Evolutionary conservation across 2,888 invertebrate species (phyloP), one percentile per base, ranked within the genome.

Genomic region (Andrena camellia): DNA sequence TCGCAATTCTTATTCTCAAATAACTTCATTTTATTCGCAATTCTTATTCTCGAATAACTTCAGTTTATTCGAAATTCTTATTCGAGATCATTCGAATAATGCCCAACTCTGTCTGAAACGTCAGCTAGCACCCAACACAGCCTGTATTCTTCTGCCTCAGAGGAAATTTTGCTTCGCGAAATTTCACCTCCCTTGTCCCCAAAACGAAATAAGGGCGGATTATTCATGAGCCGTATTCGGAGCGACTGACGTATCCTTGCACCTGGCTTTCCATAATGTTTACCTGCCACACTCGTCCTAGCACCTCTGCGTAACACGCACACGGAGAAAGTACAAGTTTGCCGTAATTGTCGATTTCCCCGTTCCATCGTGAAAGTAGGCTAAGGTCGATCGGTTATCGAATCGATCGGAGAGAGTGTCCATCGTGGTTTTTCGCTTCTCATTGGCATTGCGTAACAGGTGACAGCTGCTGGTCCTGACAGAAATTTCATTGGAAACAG

Each of bases 321-420:
- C 71, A 54, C 74, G 78, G 77, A 70, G 86, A 86, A 88, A 86
- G 86, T 83, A 78, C 79, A 75, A 86, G 85, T 84, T 83, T 70
- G 78, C 78, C 62, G 79, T 86, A 87, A 88, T 89, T 78, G 81
- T 80, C 62, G 87, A 83, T 87, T 89, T 88, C 83, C 80, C 84
- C 81, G 69, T 89, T 87, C 81, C 83, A 62, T 17, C 5, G 62
- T 1, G 84, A 84, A 88, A 84, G 54, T 86, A 86, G 85, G 86
- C 81, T 87, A 89, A 89, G 89, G 88, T 87, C 84, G 77, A 85
- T 88, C 85, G 76, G 79, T 81, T 86, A 87, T 86, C 83, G 82
- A 86, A 88, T 81, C 84, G 80, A 81, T 80, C n/a, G n/a, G 59
- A 42, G 77, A 77, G 75, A 85, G 62, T 67, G 57, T 62, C 67